Evolutionary conservation across 2,888 invertebrate species (phyloP).

Genomic region (Pandemis cinnamomeana): DNA sequence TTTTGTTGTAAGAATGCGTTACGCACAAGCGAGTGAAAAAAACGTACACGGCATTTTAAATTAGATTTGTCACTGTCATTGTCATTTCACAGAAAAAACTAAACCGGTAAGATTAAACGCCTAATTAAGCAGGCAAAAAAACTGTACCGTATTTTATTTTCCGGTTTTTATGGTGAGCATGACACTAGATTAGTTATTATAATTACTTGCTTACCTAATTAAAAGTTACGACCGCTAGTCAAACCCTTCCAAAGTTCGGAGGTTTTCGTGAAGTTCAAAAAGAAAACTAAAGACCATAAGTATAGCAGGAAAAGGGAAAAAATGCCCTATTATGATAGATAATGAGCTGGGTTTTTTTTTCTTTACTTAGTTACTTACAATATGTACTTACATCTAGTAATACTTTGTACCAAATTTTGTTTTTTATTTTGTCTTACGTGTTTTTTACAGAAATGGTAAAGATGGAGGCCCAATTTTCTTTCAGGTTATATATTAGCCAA

Average conservation of each 20-base stretch:
- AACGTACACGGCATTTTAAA: slow-evolving; percentile 3
- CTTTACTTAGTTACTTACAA: too few species aligned
- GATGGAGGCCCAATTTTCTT: too few species aligned
- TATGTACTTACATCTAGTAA: too few species aligned
- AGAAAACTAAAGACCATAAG: too few species aligned
- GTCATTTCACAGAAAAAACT: slow-evolving; percentile 3
- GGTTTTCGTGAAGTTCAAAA: slow-evolving; percentile 13
- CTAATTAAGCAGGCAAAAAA: slow-evolving; percentile 13
- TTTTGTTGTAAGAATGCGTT: not conserved
- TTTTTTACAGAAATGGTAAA: too few species aligned
- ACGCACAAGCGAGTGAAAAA: not conserved
- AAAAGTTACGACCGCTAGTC: slow-evolving; percentile 17
- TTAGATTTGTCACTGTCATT: slow-evolving; percentile 19
- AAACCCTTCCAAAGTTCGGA: slow-evolving; percentile 1
- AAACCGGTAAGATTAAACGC: slow-evolving; percentile 12
- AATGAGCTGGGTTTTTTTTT: too few species aligned
- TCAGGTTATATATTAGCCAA: too few species aligned
- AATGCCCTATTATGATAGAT: too few species aligned
- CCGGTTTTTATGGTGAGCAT: not conserved
- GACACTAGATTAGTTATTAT: not conserved
- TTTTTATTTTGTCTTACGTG: too few species aligned
- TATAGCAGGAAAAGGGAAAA: too few species aligned
- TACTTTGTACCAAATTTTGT: too few species aligned
- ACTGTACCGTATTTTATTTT: slow-evolving; percentile 1
- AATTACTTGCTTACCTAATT: slow-evolving; percentile 7